Evolutionary conservation across 2,797 vertebrate genomes (phyloP).

Genomic region (Rachycentron canadum): DNA sequence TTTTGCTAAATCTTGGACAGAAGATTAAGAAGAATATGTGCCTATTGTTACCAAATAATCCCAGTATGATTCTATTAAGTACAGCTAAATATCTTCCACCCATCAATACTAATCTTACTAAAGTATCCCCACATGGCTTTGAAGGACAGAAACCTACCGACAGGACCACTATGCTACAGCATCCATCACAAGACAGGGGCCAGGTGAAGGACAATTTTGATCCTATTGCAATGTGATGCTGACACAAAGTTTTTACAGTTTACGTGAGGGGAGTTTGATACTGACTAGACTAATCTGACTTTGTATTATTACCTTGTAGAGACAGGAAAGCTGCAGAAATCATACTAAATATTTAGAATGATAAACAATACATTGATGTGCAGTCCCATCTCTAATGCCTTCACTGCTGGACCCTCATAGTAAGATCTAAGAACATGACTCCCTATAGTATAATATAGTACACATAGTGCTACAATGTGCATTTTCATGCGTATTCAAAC

Average conservation of each 20-base stretch:
- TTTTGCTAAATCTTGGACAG: not conserved
- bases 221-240: not conserved
- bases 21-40: conserved; percentile 12
- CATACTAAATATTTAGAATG: not conserved
- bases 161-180: not conserved
- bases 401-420: not conserved
- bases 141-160: not conserved
- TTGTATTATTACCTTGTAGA: not conserved
- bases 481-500: conserved; percentile 59
- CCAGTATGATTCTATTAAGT: not conserved
- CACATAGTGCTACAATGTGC: conserved; percentile 35
- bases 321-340: not conserved
- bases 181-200: conserved; percentile 10
- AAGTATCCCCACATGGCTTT: not conserved
- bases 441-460: conserved; percentile 12
- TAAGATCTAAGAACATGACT: not conserved
- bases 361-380: not conserved
- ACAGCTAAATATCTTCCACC: not conserved
- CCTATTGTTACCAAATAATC: not conserved
- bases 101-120: not conserved
- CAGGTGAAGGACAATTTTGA: not conserved
- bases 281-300: not conserved
- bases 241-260: not conserved
- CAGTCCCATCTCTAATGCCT: not conserved
- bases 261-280: not conserved